These are phyloP conservation scores for Morinoia aosen DNA, from an alignment of 2,888 invertebrate species.

Conservation along the genomic window DNA sequence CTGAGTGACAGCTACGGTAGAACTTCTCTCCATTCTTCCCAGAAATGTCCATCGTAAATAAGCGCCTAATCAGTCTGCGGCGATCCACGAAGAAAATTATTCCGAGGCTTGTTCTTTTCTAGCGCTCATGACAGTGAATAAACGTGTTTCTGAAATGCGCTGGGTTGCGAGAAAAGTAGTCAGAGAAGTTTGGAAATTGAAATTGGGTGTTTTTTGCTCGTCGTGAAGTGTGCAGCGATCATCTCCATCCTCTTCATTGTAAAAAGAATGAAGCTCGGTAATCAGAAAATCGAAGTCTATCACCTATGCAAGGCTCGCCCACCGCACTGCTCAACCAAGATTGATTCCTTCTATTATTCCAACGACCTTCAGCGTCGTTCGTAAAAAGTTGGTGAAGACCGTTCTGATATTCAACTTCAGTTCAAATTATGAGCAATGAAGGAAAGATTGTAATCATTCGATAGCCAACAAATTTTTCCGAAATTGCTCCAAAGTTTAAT, in stretches of 20 bases:
- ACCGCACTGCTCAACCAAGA: too few species aligned
- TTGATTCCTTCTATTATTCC: too few species aligned
- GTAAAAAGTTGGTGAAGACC: too few species aligned
- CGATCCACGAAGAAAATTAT: not conserved
- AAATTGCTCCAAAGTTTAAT: too few species aligned
- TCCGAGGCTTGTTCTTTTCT: not conserved
- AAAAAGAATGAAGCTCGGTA: not conserved
- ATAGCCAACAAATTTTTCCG: too few species aligned
- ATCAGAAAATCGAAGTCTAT: not conserved
- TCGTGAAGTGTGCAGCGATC: too few species aligned
- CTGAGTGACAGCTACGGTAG: not conserved
- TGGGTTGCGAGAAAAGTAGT: not conserved
- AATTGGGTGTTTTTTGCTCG: not conserved
- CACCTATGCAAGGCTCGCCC: not conserved
- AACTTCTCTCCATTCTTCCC: not conserved
- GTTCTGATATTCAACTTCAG: too few species aligned
- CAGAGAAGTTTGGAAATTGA: not conserved
- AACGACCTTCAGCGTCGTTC: too few species aligned
- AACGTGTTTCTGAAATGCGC: not conserved
- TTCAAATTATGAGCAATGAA: too few species aligned
- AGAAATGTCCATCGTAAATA: not conserved
- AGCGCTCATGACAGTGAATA: not conserved
- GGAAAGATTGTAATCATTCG: too few species aligned
- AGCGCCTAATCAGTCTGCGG: not conserved
- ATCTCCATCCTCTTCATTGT: not conserved